Evolutionary conservation across 35 echinoderm and acorn worm genomes (phyloP).

Genomic region (Lytechinus variegatus): DNA sequence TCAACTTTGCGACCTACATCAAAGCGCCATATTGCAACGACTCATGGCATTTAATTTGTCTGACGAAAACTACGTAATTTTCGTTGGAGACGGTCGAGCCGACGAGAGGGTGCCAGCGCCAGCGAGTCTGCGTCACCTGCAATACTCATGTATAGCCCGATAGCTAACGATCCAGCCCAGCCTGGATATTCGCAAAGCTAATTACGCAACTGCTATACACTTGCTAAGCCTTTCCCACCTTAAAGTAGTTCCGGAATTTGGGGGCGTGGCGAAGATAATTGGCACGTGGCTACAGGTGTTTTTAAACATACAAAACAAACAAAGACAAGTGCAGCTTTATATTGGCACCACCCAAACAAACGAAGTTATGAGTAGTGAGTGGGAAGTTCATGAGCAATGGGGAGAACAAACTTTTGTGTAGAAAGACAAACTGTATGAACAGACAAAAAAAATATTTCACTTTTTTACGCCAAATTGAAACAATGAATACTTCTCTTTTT

Average conservation of each 20-base stretch:
- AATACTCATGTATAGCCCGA: neutral
- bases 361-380: neutral
- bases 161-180: no score
- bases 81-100: neutral
- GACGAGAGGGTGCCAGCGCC: neutral
- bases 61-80: neutral
- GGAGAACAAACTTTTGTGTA: no score
- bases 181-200: no score
- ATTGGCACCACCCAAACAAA: neutral
- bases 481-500: no score
- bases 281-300: neutral
- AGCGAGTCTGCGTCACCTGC: neutral
- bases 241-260: slow-evolving; percentile 2
- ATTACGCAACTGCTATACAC: no score
- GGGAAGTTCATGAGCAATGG: no score
- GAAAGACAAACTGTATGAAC: no score
- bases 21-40: neutral
- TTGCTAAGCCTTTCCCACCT: neutral
- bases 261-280: neutral
- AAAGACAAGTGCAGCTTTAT: neutral
- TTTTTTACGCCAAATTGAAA: no score
- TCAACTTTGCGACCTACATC: neutral
- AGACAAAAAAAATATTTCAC: no score
- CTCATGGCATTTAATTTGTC: no score
- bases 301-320: neutral